Percentiles rank a stretch among this genome's conserved stretches.
Evolutionary conservation across 1,140 invertebrate genomes (phyloP).

Genomic region (Oryctes rhinoceros): DNA sequence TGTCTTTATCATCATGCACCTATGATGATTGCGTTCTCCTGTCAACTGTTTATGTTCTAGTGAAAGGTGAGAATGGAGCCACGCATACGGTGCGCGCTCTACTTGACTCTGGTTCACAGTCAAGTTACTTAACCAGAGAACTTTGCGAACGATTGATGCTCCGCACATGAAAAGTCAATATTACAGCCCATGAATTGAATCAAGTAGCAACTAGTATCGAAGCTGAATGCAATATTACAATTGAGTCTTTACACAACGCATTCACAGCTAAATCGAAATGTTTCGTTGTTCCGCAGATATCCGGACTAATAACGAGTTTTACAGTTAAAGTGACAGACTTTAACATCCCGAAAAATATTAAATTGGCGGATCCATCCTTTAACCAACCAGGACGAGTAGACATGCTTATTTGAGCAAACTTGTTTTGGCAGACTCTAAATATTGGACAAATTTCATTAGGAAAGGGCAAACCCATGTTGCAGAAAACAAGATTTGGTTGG

Average conservation of each 20-base stretch:
- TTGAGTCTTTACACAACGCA: constrained; percentile 12
- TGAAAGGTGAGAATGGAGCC: too few relatives aligned
- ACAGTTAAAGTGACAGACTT: too few relatives aligned
- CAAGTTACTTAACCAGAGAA: neutral
- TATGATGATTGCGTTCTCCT: constrained; percentile 24
- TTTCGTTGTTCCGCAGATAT: constrained; percentile 44
- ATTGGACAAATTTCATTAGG: too few relatives aligned
- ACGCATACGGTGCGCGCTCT: too few relatives aligned
- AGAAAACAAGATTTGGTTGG: too few relatives aligned
- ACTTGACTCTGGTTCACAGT: too few relatives aligned
- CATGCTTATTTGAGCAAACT: constrained; percentile 51
- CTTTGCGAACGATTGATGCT: too few relatives aligned
- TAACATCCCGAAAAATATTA: constrained; percentile 49
- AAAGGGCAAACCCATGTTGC: too few relatives aligned
- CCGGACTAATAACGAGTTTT: constrained; percentile 45
- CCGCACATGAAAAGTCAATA: constrained; percentile 14
- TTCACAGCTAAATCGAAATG: constrained; percentile 40
- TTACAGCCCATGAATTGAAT: neutral
- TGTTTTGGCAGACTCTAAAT: constrained; percentile 47
- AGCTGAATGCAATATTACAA: neutral
- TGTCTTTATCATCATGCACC: too few relatives aligned
- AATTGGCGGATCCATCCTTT: constrained; percentile 51
- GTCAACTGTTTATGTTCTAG: constrained; percentile 12
- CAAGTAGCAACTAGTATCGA: constrained; percentile 8
- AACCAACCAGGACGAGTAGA: constrained; percentile 47